Base-by-base conservation (phyloP, 2,113 vertebrate genomes). In the Cyprinodon tularosa region DNA sequence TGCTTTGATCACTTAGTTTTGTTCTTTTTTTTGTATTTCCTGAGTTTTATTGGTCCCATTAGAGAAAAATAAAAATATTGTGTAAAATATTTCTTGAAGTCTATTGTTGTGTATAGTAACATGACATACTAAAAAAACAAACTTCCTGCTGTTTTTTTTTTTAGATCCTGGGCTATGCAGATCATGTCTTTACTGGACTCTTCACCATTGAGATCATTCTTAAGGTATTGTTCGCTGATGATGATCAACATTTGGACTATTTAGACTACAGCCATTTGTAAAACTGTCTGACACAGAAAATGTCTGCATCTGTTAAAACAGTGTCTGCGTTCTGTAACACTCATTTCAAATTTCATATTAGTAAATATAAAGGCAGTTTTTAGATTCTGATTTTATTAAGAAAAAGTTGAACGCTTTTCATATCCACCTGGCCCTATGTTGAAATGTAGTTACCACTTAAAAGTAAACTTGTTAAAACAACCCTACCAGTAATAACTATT, bases 161-260 rank as follows among this genome's bases (percentile, higher is more conserved):
- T 91, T 95, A 99, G 98, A 97, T 99, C 93, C 95, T 99, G 91
- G 97, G 98, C 93, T 98, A 99, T 94, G 98, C 98, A 92, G 98
- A 99, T 94, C 97, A 99, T 86, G 97, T 99, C 92, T 99, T 99
- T 94, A 99, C 98, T 91, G 98, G 97, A 93, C 97, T 99, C 94
- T 99, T 99, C 95, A 99, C 98, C 71, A 97, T 99, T 89, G 98
- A 99, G 95, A 99, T 99, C 93, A 97, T 99, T 91, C 96, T 99
- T 88, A 99, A 99, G 98, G 98, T 99, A 82, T 22, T 60, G 29
- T 74, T 50, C 48, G 0, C 45, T 68, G 12, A 53, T 76, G 37
- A 22, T 22, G 3, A 63, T 73, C 11, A 53, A 53, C 2, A 11
- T 2, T 39, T 38, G 14, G 12, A 14, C 8, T 36, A 3, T 37